phyloP scores from a whole-genome alignment of 2,888 invertebrate species.

The Ischnus inquisitorius region DNA sequence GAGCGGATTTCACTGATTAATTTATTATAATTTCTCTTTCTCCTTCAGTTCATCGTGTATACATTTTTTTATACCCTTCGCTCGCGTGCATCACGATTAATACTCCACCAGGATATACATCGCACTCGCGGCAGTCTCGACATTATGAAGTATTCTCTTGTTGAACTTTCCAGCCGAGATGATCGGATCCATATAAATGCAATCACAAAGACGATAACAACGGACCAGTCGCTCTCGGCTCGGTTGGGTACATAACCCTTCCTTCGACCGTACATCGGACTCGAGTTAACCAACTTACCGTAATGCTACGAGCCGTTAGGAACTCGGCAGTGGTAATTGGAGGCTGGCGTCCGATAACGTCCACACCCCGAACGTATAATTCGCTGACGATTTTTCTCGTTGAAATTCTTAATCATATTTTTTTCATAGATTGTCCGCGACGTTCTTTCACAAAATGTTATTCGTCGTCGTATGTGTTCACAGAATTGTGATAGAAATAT shows the following conservation, averaged over 20 bases:
- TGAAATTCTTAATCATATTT: neutral
- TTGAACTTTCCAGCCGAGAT: slow-evolving; percentile 56
- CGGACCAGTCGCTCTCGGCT: slow-evolving; percentile 24
- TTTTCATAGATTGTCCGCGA: neutral
- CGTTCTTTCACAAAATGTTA: no score
- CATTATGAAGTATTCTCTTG: slow-evolving; percentile 37
- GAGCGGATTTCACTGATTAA: slow-evolving; percentile 54
- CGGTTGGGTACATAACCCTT: neutral
- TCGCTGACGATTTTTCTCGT: neutral
- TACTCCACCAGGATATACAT: slow-evolving; percentile 33
- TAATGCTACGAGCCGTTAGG: neutral
- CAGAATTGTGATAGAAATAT: no score
- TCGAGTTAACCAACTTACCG: neutral
- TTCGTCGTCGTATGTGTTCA: no score
- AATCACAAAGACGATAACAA: slow-evolving; percentile 75
- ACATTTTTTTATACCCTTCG: neutral
- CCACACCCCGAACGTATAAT: neutral
- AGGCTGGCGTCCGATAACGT: neutral
- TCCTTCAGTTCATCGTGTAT: slow-evolving; percentile 15
- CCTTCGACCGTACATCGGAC: neutral
- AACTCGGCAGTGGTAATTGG: neutral
- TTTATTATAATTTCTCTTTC: slow-evolving; percentile 50
- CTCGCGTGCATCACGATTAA: slow-evolving; percentile 60
- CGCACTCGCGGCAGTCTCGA: slow-evolving; percentile 27
- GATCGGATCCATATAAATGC: slow-evolving; percentile 82